Evolutionary conservation across 2,888 invertebrate genomes (phyloP).

Genomic region (Nephrotoma flavescens): DNA sequence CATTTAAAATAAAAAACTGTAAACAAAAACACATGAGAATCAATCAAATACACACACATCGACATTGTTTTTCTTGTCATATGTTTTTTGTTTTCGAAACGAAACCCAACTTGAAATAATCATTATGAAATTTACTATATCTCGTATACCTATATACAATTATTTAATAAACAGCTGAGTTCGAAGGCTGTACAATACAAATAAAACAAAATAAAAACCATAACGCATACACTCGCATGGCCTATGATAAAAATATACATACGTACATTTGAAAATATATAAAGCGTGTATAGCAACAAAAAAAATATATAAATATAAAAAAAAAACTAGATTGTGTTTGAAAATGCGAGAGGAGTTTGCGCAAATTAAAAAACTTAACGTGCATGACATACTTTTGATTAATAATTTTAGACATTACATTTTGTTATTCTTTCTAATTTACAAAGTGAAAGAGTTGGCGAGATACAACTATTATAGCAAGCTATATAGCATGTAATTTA

Average conservation of each 20-base stretch:
- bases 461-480: not conserved
- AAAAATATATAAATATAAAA: not conserved
- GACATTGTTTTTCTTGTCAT: not conserved
- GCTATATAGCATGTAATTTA: not conserved
- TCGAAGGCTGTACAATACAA: not conserved
- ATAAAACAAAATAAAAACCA: not conserved
- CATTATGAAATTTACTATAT: not conserved
- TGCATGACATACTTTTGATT: constrained; percentile 1
- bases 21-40: not conserved
- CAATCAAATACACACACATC: not conserved
- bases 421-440: not conserved
- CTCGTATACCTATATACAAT: not conserved
- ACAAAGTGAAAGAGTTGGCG: not conserved
- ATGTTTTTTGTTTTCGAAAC: not conserved
- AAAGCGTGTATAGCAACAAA: not conserved
- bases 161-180: not conserved
- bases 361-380: not conserved
- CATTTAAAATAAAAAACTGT: not conserved
- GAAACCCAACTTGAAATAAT: not conserved
- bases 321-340: not conserved
- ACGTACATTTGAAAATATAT: not conserved
- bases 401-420: not conserved
- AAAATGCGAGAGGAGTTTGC: constrained; percentile 1
- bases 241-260: no score
- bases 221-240: not conserved